Conservation (phyloP, 1,140 invertebrate genomes). For the Zaprionus gabonicus region DNA sequence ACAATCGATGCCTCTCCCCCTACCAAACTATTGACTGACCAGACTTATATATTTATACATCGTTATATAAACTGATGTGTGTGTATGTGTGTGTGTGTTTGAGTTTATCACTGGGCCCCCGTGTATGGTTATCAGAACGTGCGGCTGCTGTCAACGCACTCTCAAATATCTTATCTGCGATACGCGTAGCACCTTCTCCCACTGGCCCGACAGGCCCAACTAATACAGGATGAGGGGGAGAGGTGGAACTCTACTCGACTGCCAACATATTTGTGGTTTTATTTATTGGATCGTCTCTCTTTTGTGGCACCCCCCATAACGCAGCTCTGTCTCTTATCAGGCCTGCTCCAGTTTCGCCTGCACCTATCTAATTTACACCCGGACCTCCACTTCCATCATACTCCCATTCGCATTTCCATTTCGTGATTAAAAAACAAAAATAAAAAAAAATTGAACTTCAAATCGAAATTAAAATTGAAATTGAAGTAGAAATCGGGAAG, state of each 20-base stretch:
- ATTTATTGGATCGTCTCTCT: slow-evolving; percentile 44
- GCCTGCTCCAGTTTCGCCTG: slow-evolving; percentile 37
- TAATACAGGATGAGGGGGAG: not conserved
- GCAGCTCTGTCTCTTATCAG: slow-evolving; percentile 32
- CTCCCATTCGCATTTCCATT: slow-evolving; percentile 43
- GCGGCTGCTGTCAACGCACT: slow-evolving; percentile 51
- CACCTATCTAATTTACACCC: slow-evolving; percentile 35
- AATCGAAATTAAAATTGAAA: slow-evolving; percentile 21
- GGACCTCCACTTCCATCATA: not conserved
- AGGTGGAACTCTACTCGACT: slow-evolving; percentile 13
- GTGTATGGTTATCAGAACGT: slow-evolving; percentile 22
- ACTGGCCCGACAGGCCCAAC: not conserved
- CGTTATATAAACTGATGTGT: not conserved
- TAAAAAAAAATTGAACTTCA: slow-evolving; percentile 5
- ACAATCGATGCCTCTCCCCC: not conserved
- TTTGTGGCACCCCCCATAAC: not conserved
- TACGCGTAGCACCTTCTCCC: slow-evolving; percentile 1
- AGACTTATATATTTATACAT: slow-evolving; percentile 5
- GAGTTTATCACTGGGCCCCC: slow-evolving; percentile 9
- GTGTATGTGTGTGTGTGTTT: not conserved
- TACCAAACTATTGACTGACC: not conserved
- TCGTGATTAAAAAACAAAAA: slow-evolving; percentile 39
- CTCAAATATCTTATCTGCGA: slow-evolving; percentile 46
- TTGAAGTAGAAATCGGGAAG: slow-evolving; percentile 23
- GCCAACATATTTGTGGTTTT: slow-evolving; percentile 33